Conservation (phyloP, 2,888 invertebrate species). For the Drosophila hawaiiensis region DNA sequence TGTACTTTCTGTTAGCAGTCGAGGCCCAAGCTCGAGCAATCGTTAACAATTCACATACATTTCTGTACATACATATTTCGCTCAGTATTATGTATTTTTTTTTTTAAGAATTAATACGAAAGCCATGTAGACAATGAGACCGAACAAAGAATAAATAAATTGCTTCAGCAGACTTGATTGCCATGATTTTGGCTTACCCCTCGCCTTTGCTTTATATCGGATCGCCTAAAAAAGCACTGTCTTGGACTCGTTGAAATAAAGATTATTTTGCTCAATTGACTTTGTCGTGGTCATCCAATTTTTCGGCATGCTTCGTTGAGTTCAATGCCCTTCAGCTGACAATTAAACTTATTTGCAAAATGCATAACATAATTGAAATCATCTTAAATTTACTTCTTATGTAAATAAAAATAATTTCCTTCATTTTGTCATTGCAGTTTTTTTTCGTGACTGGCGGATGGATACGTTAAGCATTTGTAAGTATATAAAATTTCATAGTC, state of each 20-base stretch:
- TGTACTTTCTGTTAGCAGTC: conserved; percentile 50
- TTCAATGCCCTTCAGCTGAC: conserved; percentile 49
- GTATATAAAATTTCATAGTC: conserved; percentile 15
- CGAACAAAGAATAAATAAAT: conserved; percentile 75
- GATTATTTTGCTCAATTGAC: conserved; percentile 37
- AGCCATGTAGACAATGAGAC: conserved; percentile 37
- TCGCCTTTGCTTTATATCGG: conserved; percentile 4
- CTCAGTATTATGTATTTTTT: conserved; percentile 8
- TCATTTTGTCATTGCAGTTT: conserved; percentile 48
- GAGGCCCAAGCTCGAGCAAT: conserved; percentile 22
- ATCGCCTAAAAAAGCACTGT: conserved; percentile 43
- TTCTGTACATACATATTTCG: conserved; percentile 18
- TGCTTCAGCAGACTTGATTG: conserved; percentile 47
- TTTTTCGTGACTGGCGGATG: conserved; percentile 33
- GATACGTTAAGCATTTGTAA: conserved; percentile 58
- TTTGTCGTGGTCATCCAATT: conserved; percentile 36
- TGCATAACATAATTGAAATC: background rate
- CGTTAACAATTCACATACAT: conserved; percentile 14
- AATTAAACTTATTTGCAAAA: background rate
- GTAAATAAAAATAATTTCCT: conserved; percentile 10
- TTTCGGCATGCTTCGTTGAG: conserved; percentile 22
- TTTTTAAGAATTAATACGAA: conserved; percentile 58
- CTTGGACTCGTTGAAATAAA: conserved; percentile 53
- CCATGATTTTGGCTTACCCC: conserved; percentile 37
- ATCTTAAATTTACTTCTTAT: background rate